These are phyloP conservation scores for Branchellion lobata DNA, from an alignment of 2,888 invertebrate genomes.

Conservation along the genomic window DNA sequence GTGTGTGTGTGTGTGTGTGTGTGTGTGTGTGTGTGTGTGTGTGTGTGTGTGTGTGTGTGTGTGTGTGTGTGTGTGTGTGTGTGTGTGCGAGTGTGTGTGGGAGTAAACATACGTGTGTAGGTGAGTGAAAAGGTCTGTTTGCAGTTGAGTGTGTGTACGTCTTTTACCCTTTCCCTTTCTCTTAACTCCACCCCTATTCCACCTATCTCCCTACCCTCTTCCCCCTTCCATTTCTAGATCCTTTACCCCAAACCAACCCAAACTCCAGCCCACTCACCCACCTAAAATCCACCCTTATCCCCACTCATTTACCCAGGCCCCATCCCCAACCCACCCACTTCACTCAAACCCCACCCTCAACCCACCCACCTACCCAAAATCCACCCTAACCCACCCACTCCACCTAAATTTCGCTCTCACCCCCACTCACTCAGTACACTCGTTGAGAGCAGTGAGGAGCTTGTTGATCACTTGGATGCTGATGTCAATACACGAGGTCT, in stretches of 20 bases:
- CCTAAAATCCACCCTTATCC: too few species aligned
- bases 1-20: neutral
- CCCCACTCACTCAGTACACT: slow-evolving; percentile 96
- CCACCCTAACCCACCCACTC: neutral
- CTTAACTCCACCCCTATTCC: too few species aligned
- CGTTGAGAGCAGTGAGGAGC: slow-evolving; percentile 92
- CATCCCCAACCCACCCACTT: neutral
- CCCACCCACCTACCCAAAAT: too few species aligned
- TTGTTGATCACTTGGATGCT: slow-evolving; percentile 97
- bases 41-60: neutral
- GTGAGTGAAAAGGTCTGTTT: neutral
- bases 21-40: too few species aligned
- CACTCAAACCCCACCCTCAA: neutral
- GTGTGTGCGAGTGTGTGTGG: neutral
- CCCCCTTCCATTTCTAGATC: too few species aligned
- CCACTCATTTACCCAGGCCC: too few species aligned
- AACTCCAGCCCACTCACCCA: too few species aligned
- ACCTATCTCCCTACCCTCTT: too few species aligned
- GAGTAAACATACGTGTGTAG: neutral
- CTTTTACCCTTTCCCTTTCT: too few species aligned
- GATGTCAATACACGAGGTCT: slow-evolving; percentile 92
- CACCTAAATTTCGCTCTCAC: too few species aligned
- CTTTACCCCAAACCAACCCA: too few species aligned
- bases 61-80: neutral
- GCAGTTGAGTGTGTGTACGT: too few species aligned